These are phyloP conservation scores for Scyliorhinus canicula DNA, from an alignment of 2,797 vertebrate genomes.

Conservation along the genomic window DNA sequence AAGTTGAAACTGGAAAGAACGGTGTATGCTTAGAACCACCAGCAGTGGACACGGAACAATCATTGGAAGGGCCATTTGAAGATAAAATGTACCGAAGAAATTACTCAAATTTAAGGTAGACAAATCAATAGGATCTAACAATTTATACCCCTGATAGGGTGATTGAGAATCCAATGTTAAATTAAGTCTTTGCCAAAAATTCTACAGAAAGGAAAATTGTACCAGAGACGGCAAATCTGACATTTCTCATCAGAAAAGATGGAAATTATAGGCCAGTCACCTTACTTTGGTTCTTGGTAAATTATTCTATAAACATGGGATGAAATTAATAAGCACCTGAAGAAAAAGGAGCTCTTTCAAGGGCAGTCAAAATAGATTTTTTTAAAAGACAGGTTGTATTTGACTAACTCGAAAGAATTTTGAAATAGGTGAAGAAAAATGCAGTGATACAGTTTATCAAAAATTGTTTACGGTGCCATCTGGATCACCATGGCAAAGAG, in stretches of 20 bases:
- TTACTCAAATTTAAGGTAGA: not conserved
- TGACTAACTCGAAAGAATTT: not conserved
- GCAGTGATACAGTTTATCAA: not conserved
- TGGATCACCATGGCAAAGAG: not conserved
- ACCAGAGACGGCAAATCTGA: not conserved
- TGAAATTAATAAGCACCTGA: not conserved
- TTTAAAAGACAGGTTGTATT: not conserved
- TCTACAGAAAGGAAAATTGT: not conserved
- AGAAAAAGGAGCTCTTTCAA: not conserved
- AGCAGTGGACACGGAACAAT: not conserved
- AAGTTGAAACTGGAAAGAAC: not conserved
- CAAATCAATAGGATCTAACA: not conserved
- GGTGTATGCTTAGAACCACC: not conserved
- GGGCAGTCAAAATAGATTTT: not conserved
- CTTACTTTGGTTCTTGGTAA: not conserved
- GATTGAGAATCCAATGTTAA: not conserved
- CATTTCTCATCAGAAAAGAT: not conserved
- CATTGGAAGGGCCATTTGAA: not conserved
- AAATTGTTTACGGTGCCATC: not conserved
- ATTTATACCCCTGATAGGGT: not conserved
- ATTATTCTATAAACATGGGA: not conserved
- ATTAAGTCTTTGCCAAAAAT: not conserved
- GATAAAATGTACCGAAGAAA: not conserved
- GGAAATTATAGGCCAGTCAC: not conserved
- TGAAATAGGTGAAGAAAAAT: not conserved